Base-by-base conservation (phyloP, 2,113 vertebrate species). In the Diadophis punctatus region DNA sequence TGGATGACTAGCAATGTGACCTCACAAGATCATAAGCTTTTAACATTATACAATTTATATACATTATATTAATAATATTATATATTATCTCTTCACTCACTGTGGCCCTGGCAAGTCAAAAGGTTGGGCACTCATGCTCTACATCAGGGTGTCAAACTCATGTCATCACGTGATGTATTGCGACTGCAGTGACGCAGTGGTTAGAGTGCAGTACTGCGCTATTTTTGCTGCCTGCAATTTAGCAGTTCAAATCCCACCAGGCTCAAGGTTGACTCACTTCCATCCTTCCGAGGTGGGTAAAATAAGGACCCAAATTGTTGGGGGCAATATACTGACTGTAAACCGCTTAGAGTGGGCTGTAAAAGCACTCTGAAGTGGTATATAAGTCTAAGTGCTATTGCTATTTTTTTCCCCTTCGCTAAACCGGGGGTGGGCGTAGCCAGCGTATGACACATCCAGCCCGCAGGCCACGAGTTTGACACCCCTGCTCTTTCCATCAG, bases 401-500 rank as follows among this genome's bases (percentile, higher is more conserved):
- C 51, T 52, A 14, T n/a, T 14, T 58, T 58, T 55, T 58, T 58
- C 12, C 23, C 11, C 12, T 14, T 68, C 12, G 30, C 30, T n/a
- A n/a, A n/a, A 63, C 27, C n/a, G n/a, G 11, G 60, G 60, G 0
- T 68, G 11, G 27, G 30, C 3, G 1, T 68, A 4, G 60, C 27
- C 11, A 27, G 9, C 3, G 0, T 3, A 10, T 60, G 56, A 60
- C 25, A 10, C 58, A 60, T 11, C 58, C 27, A 3, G 8, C 23
- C 58, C 2, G 1, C 8, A 3, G 25, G 58, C 58, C 1, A 4
- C 1, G 0, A 4, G 1, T 68, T 63, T 63, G 60, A n/a, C 11
- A 63, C 27, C 23, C 27, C 27, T 30, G 30, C 68, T 80, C 68
- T 80, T 80, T 80, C 34, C n/a, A 80, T n/a, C 68, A 39, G n/a